phyloP scores from a whole-genome alignment of 2,113 vertebrate genomes.

The Pogonocichla stellata region DNA sequence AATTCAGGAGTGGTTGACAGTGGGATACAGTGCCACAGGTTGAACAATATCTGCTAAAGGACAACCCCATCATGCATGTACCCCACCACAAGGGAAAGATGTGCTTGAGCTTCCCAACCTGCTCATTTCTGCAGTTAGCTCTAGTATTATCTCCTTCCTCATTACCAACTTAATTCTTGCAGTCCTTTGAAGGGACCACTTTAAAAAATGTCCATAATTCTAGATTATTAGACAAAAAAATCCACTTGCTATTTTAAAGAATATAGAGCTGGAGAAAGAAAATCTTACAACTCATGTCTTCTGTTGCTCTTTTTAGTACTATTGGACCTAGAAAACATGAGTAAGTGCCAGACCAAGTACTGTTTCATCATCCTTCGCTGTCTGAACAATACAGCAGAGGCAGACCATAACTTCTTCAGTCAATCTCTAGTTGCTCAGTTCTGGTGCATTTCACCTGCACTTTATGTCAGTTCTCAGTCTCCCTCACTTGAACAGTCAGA shows the following conservation, averaged over 20 bases:
- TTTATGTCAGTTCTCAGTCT: neutral
- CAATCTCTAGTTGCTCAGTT: neutral
- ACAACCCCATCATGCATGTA: neutral
- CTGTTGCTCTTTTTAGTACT: neutral
- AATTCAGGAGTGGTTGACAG: slow-evolving; percentile 44
- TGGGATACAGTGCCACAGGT: slow-evolving; percentile 45
- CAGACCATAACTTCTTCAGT: neutral
- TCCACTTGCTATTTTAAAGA: neutral
- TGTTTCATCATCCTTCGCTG: neutral
- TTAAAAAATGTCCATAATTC: neutral
- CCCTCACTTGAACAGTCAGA: neutral
- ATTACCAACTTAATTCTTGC: neutral
- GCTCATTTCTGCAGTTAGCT: neutral
- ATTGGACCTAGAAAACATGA: neutral
- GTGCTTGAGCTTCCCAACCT: neutral
- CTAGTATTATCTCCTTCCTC: neutral
- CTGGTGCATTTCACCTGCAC: neutral
- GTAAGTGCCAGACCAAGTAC: neutral
- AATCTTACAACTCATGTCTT: neutral
- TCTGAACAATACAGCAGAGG: neutral
- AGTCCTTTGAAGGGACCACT: neutral
- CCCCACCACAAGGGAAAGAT: neutral
- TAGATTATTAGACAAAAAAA: neutral
- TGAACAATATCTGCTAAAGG: neutral
- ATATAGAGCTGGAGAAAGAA: neutral